Percentiles rank a stretch among this genome's conserved stretches.
These are phyloP conservation scores for Acromyrmex heyeri DNA, from an alignment of 1,140 invertebrate species.

Conservation along the genomic window DNA sequence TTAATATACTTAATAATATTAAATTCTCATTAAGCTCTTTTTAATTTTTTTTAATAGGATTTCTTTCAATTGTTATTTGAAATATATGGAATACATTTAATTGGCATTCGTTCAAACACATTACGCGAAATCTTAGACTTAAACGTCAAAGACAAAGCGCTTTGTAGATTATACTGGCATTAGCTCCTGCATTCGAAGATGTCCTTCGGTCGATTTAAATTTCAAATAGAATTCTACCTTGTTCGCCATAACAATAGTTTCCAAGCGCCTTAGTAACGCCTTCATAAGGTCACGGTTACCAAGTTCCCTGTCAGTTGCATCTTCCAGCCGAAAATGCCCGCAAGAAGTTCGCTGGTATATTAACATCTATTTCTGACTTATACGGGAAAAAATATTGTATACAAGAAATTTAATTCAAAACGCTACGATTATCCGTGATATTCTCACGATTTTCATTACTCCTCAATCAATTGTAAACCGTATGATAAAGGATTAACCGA, in stretches of 20 bases:
- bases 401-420: neutral
- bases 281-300: conserved; percentile 57
- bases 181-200: conserved; percentile 10
- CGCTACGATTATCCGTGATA: neutral
- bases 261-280: neutral
- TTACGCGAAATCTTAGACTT: conserved; percentile 34
- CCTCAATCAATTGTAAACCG: neutral
- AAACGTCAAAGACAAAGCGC: conserved; percentile 39
- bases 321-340: neutral
- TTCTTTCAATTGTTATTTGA: neutral
- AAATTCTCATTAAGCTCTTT: neutral
- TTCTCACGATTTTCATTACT: neutral
- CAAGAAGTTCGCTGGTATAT: conserved; percentile 14
- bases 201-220: conserved; percentile 46
- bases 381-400: neutral
- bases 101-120: neutral
- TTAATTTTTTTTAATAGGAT: neutral
- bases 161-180: conserved; percentile 42
- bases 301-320: conserved; percentile 20
- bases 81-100: neutral
- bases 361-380: neutral
- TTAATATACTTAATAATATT: conserved; percentile 1
- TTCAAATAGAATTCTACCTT: conserved; percentile 50
- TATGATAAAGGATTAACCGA: conserved; percentile 30
- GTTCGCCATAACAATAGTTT: conserved; percentile 42